Conservation (phyloP, 2,888 invertebrate species). For the Heteropelma amictum region DNA sequence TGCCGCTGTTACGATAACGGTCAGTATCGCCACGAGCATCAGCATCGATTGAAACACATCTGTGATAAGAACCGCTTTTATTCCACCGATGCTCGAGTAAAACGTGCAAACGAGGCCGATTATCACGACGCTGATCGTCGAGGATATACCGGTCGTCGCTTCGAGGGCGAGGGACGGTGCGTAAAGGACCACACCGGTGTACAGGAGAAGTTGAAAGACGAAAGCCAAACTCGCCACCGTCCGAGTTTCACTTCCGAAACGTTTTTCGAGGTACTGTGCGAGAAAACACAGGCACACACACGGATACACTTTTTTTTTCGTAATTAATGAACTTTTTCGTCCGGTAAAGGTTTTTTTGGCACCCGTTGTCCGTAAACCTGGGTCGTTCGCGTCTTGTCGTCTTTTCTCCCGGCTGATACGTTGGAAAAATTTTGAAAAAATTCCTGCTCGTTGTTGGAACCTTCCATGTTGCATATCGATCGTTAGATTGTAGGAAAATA, state of each 20-base stretch:
- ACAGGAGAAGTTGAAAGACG: conserved; percentile 91
- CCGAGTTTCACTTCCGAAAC: conserved; percentile 89
- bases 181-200: conserved; percentile 94
- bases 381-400: too few relatives aligned
- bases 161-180: conserved; percentile 94
- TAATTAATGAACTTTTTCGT: too few relatives aligned
- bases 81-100: conserved; percentile 91
- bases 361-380: too few relatives aligned
- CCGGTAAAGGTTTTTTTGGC: too few relatives aligned
- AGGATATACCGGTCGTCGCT: conserved; percentile 88
- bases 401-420: too few relatives aligned
- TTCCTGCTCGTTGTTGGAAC: too few relatives aligned
- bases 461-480: too few relatives aligned
- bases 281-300: not conserved
- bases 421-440: too few relatives aligned
- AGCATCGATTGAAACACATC: conserved; percentile 90
- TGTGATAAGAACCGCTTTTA: conserved; percentile 93
- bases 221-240: conserved; percentile 90
- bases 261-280: conserved; percentile 87
- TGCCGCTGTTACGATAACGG: conserved; percentile 86
- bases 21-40: conserved; percentile 90
- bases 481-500: too few relatives aligned
- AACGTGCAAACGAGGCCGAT: conserved; percentile 89
- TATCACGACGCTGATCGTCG: conserved; percentile 84
- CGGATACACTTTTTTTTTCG: too few relatives aligned